These are phyloP conservation scores for Gryon sp. DNA, from an alignment of 1,140 invertebrate species.

Conservation along the genomic window DNA sequence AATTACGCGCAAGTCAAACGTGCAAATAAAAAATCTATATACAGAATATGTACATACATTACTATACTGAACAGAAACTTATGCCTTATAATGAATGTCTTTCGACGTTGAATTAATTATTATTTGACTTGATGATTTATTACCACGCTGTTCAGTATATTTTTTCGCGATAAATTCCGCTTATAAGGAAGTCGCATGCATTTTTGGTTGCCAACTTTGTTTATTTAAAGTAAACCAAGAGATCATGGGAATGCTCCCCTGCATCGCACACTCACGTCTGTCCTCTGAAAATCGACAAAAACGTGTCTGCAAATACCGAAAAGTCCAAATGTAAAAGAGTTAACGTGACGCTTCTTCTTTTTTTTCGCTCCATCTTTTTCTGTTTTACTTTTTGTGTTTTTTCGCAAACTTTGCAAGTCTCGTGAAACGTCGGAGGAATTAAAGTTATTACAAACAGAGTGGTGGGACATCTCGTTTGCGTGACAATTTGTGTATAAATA, in stretches of 20 bases:
- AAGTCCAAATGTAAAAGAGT: conserved; percentile 42
- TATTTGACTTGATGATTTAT: conserved; percentile 21
- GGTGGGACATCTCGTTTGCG: conserved; percentile 36
- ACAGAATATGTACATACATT: no score
- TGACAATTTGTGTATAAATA: conserved; percentile 56
- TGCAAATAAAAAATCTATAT: not conserved
- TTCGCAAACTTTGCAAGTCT: conserved; percentile 5
- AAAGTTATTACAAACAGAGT: conserved; percentile 59
- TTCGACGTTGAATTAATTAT: conserved; percentile 17
- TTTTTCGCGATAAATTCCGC: conserved; percentile 28
- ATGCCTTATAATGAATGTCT: conserved; percentile 1
- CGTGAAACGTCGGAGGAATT: conserved; percentile 22
- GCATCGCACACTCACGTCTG: conserved; percentile 50
- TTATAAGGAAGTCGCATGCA: conserved; percentile 39
- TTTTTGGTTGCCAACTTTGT: conserved; percentile 17
- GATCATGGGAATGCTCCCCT: conserved; percentile 63
- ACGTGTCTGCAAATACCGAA: conserved; percentile 62
- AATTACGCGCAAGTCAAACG: conserved; percentile 14
- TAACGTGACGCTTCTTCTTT: conserved; percentile 32
- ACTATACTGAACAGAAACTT: conserved; percentile 1
- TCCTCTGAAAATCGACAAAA: conserved; percentile 52
- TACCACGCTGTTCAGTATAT: conserved; percentile 4
- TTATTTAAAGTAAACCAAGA: conserved; percentile 41
- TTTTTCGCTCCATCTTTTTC: conserved; percentile 32
- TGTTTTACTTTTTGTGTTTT: no score